Percentiles rank a stretch among this genome's conserved stretches.
These are phyloP conservation scores for Platyscapa corneri DNA, from an alignment of 1,140 invertebrate genomes.

Conservation along the genomic window DNA sequence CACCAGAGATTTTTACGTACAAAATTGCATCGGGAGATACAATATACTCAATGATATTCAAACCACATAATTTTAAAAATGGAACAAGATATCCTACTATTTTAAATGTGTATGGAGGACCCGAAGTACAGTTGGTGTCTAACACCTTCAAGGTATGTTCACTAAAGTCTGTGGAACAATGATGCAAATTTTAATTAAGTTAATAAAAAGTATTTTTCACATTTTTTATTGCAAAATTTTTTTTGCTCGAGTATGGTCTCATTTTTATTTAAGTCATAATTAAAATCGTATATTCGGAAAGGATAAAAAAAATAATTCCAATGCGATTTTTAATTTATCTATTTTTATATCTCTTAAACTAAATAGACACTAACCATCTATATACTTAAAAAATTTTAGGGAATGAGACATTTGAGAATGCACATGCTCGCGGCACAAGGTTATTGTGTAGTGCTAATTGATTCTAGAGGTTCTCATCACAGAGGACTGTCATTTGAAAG, in stretches of 20 bases:
- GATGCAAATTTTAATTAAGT: too few species aligned
- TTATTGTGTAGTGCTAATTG: constrained; percentile 96
- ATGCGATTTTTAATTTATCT: too few species aligned
- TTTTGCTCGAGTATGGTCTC: too few species aligned
- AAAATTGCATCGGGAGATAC: constrained; percentile 83
- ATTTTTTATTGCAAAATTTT: too few species aligned
- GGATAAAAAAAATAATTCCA: too few species aligned
- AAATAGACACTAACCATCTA: too few species aligned
- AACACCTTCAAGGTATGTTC: constrained; percentile 90
- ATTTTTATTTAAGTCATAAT: too few species aligned
- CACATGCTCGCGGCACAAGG: constrained; percentile 97
- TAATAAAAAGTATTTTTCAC: too few species aligned
- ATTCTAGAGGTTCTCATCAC: constrained; percentile 95
- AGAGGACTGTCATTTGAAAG: constrained; percentile 94
- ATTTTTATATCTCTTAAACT: too few species aligned
- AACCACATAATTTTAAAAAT: constrained; percentile 85
- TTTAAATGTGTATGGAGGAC: constrained; percentile 97
- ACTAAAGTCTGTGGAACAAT: too few species aligned
- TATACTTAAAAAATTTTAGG: constrained; percentile 73
- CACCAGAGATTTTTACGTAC: constrained; percentile 84
- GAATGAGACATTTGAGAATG: constrained; percentile 91
- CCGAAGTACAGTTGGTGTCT: constrained; percentile 97
- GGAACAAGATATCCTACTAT: constrained; percentile 93
- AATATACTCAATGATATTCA: constrained; percentile 94
- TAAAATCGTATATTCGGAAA: too few species aligned